phyloP scores from a whole-genome alignment of 2,797 vertebrate genomes.

The Sebastes reedi region DNA sequence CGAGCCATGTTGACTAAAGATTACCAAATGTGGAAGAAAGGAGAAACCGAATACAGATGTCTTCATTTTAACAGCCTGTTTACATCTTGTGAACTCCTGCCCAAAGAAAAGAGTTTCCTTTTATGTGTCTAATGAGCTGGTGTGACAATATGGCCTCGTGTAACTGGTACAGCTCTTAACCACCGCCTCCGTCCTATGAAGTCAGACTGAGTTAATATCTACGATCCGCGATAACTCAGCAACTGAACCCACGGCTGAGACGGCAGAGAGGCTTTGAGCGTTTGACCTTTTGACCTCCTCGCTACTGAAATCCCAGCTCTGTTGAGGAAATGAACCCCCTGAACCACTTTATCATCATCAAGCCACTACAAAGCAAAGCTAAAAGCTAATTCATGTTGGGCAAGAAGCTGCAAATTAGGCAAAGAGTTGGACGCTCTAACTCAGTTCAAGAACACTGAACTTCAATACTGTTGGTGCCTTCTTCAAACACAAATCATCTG shows the following conservation, averaged over 20 bases:
- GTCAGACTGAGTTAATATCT: slow-evolving; percentile 51
- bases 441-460: not conserved
- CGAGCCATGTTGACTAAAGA: slow-evolving; percentile 46
- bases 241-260: slow-evolving; percentile 35
- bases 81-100: slow-evolving; percentile 72
- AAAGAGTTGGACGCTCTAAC: slow-evolving; percentile 4
- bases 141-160: slow-evolving; percentile 65
- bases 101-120: slow-evolving; percentile 53
- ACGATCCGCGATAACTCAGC: slow-evolving; percentile 64
- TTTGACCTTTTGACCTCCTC: slow-evolving; percentile 63
- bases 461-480: not conserved
- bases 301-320: slow-evolving; percentile 52
- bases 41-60: slow-evolving; percentile 66
- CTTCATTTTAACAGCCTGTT: slow-evolving; percentile 72
- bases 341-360: slow-evolving; percentile 59
- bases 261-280: slow-evolving; percentile 43
- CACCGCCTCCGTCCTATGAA: slow-evolving; percentile 51
- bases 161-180: slow-evolving; percentile 59
- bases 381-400: slow-evolving; percentile 17
- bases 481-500: not conserved
- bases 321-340: slow-evolving; percentile 61
- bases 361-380: slow-evolving; percentile 45
- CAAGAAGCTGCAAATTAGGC: slow-evolving; percentile 41
- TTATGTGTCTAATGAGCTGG: slow-evolving; percentile 72
- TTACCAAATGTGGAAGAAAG: slow-evolving; percentile 66